phyloP scores from a whole-genome alignment of 1,140 invertebrate genomes.

The Apis mellifera region Amel_HAv3.1 CM009938.2:6387001-6387500 shows the following conservation, averaged over 20 bases:
- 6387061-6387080: background rate
- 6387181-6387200: background rate
- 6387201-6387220: background rate
- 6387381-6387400: constrained; percentile 4
- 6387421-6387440: constrained; percentile 19
- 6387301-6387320: background rate
- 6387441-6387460: background rate
- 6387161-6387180: background rate
- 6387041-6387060: background rate
- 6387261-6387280: background rate
- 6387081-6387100: background rate
- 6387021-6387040: too few relatives aligned
- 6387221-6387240: background rate
- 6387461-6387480: constrained; percentile 32
- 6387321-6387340: background rate
- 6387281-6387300: background rate
- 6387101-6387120: constrained; percentile 20
- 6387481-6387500: constrained; percentile 20
- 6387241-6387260: background rate
- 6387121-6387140: background rate
- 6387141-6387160: background rate
- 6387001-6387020: background rate
- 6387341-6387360: background rate
- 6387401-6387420: constrained; percentile 15
- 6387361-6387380: background rate